phyloP scores from a whole-genome alignment of 2,888 invertebrate genomes.

The Himalopsyche anomala region DNA sequence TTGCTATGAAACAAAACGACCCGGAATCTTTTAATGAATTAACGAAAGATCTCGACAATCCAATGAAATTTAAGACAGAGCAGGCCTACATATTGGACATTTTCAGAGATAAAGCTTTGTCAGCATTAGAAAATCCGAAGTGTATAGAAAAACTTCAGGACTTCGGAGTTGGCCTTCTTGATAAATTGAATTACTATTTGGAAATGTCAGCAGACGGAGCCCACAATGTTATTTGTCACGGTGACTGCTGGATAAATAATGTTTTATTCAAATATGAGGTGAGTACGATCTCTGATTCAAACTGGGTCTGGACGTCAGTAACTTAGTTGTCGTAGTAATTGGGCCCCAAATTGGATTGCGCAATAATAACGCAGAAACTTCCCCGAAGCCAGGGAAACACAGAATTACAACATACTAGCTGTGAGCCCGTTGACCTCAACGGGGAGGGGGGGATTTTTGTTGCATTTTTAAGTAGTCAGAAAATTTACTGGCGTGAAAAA shows the following conservation, averaged over 20 bases:
- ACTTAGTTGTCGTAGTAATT: too few species aligned
- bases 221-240: constrained; percentile 54
- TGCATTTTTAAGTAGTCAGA: too few species aligned
- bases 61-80: background rate
- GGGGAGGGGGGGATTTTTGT: too few species aligned
- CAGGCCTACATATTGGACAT: background rate
- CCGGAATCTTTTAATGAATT: background rate
- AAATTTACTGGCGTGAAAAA: too few species aligned
- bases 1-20: constrained; percentile 13
- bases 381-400: too few species aligned
- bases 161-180: background rate
- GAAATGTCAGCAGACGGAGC: too few species aligned
- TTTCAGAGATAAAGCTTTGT: constrained; percentile 7
- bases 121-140: background rate
- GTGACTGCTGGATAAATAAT: constrained; percentile 54
- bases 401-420: too few species aligned
- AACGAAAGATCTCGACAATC: too few species aligned
- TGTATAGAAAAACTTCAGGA: background rate
- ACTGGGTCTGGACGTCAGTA: too few species aligned
- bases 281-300: background rate
- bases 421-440: too few species aligned
- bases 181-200: background rate
- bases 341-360: too few species aligned
- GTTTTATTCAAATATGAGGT: constrained; percentile 55
- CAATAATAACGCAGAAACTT: too few species aligned